Conservation (phyloP, 2,113 vertebrate species). For the Callorhinus ursinus region DNA sequence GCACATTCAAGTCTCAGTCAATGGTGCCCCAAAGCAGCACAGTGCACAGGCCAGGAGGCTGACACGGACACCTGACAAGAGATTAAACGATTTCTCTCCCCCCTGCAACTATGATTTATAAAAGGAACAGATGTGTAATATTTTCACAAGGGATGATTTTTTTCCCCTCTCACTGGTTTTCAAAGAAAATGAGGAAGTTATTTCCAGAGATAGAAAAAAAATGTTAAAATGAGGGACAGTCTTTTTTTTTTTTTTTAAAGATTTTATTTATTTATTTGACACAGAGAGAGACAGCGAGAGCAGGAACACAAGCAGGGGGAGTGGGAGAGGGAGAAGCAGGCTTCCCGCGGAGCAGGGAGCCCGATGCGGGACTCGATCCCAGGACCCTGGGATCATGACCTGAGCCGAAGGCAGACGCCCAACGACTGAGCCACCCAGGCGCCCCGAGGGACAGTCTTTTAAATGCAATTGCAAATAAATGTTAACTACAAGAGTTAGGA, state of each 20-base stretch:
- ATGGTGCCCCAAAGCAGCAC: fast-evolving
- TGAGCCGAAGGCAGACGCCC: no score
- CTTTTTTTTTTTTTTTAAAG: no score
- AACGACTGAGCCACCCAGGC: no score
- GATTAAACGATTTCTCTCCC: not conserved
- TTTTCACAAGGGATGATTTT: not conserved
- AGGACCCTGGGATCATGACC: no score
- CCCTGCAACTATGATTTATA: not conserved
- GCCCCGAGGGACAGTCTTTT: not conserved
- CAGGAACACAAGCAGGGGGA: no score
- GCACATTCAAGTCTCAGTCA: not conserved
- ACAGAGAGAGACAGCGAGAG: no score
- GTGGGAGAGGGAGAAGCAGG: no score
- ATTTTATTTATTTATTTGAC: no score
- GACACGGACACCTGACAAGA: fast-evolving
- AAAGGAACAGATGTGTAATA: not conserved
- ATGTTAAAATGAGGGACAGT: not conserved
- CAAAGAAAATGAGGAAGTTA: not conserved
- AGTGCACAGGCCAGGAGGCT: fast-evolving
- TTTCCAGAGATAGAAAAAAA: conserved; percentile 9
- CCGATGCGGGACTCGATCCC: no score
- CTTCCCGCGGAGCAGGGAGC: no score
- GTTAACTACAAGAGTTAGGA: not conserved
- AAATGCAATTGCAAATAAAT: conserved; percentile 7
- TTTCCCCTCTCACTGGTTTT: not conserved